Evolutionary conservation across 2,113 vertebrate genomes (phyloP).

Genomic region (Trogon melanurus): DNA sequence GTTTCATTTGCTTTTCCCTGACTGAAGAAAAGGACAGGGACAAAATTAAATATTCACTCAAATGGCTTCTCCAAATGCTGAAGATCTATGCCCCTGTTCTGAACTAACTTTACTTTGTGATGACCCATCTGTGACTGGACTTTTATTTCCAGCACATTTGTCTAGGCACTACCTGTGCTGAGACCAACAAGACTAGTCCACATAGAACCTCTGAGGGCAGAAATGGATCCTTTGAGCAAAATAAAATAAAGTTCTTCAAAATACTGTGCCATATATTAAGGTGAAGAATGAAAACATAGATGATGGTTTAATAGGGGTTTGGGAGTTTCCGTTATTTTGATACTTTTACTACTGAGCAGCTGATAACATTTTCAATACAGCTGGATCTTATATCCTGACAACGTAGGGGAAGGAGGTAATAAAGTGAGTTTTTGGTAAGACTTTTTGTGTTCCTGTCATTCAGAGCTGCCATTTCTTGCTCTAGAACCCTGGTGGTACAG

Average conservation of each 20-base stretch:
- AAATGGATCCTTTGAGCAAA: neutral
- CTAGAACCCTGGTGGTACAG: neutral
- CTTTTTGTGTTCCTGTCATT: neutral
- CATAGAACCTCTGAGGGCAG: neutral
- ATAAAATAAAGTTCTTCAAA: neutral
- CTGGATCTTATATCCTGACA: neutral
- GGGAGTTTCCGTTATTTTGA: neutral
- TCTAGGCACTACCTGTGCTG: neutral
- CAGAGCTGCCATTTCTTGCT: neutral
- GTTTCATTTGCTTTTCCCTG: constrained; percentile 71
- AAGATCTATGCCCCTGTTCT: neutral
- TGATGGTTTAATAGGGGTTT: neutral
- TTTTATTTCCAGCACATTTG: neutral
- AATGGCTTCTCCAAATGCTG: neutral
- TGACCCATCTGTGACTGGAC: neutral
- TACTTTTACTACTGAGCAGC: neutral
- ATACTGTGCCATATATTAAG: neutral
- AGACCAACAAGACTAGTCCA: neutral
- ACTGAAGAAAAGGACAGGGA: constrained; percentile 63
- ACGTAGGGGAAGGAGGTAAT: neutral
- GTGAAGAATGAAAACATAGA: neutral
- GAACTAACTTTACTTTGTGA: neutral
- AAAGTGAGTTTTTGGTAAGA: neutral
- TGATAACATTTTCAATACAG: neutral
- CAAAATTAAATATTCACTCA: neutral